Base-by-base conservation (phyloP, 2,113 vertebrate genomes). In the Channa maculata region DNA sequence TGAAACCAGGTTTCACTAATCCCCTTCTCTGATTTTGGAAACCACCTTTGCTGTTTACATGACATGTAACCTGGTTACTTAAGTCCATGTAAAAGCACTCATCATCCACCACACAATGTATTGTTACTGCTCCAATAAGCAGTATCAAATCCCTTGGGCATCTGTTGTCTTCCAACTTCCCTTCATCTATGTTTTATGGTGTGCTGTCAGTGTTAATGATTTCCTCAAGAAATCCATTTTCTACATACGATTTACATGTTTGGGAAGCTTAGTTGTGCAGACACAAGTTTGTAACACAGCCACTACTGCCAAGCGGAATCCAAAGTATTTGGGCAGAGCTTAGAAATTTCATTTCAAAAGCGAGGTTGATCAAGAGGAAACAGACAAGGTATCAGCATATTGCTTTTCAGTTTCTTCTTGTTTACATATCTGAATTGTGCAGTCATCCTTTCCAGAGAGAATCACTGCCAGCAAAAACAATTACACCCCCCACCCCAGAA, bases 391-490 rank as follows among this genome's bases (percentile, higher is more conserved):
- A 84, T 85, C 77, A 77, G 70, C 63, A 73, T 14, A 84, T 15
- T 74, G 82, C 74, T 71, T 76, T 74, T 75, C 57, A 75, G 68
- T 84, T 84, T 79, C 88, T 82, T 62, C 75, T 74, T 82, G 90
- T 90, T 91, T 87, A 90, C 89, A 91, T 92, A 93, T 91, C 88
- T 73, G 86, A 71, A 89, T 84, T 78, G 86, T 91, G 90, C 74
- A 76, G 86, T 87, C 77, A 85, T 84, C 89, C 90, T 77, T 89
- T 82, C 82, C 88, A 86, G 64, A 46, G 90, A 88, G 68, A 89
- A 88, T 87, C 61, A n/a, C 13, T 24, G 85, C 85, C 86, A 92
- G 86, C 78, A 84, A 91, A 93, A 92, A 93, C 91, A 92, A 93
- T 91, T 91, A 91, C 84, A 67, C 64, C 65, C 38, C 61, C 74